Percentiles rank a stretch among this genome's conserved stretches.
phyloP scores from a whole-genome alignment of 2,797 vertebrate species.

The Xiphophorus birchmanni region DNA sequence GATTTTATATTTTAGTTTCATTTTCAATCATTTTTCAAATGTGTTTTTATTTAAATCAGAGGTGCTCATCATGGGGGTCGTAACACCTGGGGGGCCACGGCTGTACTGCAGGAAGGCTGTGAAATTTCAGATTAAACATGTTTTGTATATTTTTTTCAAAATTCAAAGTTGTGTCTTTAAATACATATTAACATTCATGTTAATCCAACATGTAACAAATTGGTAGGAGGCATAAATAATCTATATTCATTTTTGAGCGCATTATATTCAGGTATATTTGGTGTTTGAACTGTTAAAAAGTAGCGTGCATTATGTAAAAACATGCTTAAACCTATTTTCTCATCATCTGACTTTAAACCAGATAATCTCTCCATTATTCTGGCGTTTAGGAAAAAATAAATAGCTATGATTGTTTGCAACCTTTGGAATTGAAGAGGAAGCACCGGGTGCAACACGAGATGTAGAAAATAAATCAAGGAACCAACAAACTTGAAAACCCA shows the following conservation, averaged over 20 bases:
- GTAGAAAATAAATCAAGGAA: not conserved
- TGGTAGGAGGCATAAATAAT: not conserved
- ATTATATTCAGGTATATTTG: not conserved
- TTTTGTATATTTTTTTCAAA: not conserved
- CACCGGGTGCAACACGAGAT: not conserved
- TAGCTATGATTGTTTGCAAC: not conserved
- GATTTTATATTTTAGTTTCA: not conserved
- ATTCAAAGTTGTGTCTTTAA: too few relatives aligned
- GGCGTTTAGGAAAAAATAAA: not conserved
- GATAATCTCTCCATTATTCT: not conserved
- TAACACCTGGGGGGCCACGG: too few relatives aligned
- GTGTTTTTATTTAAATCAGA: not conserved
- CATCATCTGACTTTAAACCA: not conserved
- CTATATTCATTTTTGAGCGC: too few relatives aligned
- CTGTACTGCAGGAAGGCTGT: too few relatives aligned
- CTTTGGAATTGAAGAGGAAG: not conserved
- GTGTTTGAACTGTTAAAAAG: not conserved
- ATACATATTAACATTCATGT: not conserved
- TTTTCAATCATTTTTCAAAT: not conserved
- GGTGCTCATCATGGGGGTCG: not conserved
- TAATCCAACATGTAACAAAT: not conserved
- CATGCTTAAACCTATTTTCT: not conserved
- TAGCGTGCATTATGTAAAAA: not conserved
- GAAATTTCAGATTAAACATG: not conserved
- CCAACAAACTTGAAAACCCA: not conserved